phyloP scores from a whole-genome alignment of 1,140 invertebrate genomes.

The Belonocnema kinseyi region DNA sequence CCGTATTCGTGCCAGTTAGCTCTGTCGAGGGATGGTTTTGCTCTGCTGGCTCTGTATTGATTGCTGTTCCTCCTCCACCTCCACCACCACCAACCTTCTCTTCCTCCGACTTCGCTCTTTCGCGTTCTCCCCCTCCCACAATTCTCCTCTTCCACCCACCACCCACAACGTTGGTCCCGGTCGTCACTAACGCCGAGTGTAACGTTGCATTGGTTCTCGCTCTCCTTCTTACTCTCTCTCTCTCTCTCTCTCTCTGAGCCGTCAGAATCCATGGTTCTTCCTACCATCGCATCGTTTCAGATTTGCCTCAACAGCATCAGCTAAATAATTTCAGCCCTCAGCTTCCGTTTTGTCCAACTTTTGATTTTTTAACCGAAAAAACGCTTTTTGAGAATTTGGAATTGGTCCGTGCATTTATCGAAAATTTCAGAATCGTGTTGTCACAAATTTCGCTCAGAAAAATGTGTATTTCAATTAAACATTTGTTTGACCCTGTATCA shows the following conservation, averaged over 20 bases:
- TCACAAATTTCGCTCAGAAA: too few species aligned
- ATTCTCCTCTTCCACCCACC: constrained; percentile 36
- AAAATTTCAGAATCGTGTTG: too few species aligned
- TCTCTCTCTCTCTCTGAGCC: background rate
- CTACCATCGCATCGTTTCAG: constrained; percentile 5
- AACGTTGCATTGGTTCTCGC: constrained; percentile 38
- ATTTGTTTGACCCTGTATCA: too few species aligned
- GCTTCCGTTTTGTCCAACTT: background rate
- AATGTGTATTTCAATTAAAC: too few species aligned
- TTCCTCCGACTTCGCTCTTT: constrained; percentile 46
- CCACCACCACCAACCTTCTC: constrained; percentile 30
- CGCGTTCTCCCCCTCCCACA: constrained; percentile 36
- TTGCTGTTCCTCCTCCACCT: constrained; percentile 54
- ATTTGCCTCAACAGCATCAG: background rate
- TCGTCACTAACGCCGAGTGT: constrained; percentile 50
- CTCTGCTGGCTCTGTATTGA: constrained; percentile 70
- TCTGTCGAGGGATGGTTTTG: constrained; percentile 66
- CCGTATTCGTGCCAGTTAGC: constrained; percentile 59
- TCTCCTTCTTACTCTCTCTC: background rate
- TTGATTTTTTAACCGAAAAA: background rate
- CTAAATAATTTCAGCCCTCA: constrained; percentile 4
- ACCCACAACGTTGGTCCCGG: constrained; percentile 47
- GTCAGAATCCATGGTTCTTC: constrained; percentile 2
- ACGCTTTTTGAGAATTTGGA: background rate
- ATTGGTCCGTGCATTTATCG: too few species aligned